phyloP scores from a whole-genome alignment of 2,797 vertebrate species.

The Agapornis canus region DNA sequence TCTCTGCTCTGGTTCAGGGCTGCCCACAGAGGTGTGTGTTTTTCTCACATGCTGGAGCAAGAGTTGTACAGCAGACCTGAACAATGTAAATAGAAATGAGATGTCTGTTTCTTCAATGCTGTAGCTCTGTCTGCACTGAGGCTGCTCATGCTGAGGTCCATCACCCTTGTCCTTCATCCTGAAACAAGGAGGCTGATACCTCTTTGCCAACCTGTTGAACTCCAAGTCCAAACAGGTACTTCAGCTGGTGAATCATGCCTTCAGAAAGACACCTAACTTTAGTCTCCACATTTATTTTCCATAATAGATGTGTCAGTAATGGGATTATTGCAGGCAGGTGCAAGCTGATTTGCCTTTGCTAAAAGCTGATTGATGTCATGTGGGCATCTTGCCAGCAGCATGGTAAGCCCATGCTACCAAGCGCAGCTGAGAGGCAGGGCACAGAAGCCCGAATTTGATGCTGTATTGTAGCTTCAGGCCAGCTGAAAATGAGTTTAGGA shows the following conservation, averaged over 20 bases:
- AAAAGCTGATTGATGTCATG: neutral
- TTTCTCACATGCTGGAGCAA: neutral
- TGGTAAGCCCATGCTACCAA: neutral
- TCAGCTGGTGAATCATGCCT: neutral
- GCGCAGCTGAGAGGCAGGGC: neutral
- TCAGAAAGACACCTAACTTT: rapidly evolving
- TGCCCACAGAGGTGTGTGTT: neutral
- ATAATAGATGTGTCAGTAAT: rapidly evolving
- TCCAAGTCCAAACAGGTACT: neutral
- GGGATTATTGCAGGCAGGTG: neutral
- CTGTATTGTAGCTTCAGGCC: neutral
- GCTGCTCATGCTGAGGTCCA: neutral
- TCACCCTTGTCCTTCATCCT: neutral
- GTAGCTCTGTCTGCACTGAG: rapidly evolving
- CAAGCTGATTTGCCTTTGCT: neutral
- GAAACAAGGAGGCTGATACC: neutral
- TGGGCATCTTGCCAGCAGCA: neutral
- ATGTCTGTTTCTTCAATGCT: neutral
- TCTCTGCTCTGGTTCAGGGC: neutral
- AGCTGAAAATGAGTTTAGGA: neutral
- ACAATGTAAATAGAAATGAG: neutral
- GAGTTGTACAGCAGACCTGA: neutral
- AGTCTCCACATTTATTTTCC: neutral
- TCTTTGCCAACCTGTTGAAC: neutral
- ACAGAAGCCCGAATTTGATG: neutral